Conservation (phyloP, 2,888 invertebrate species). For the Rhorus exstirpatorius region DNA sequence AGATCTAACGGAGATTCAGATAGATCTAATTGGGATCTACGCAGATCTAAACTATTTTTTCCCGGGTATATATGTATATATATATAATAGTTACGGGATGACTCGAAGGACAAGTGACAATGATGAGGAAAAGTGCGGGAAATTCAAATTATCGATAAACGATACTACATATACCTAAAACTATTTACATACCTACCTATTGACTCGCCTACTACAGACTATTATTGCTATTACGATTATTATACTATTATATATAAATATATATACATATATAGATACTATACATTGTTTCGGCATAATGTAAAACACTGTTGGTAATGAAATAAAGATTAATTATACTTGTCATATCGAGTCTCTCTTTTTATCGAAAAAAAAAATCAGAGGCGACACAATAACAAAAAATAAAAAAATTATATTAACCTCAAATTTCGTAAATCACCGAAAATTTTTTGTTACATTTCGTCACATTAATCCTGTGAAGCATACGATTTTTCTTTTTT, state of each 20-base stretch:
- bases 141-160: constrained; percentile 76
- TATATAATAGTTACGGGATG: no score
- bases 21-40: no score
- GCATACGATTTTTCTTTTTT: no score
- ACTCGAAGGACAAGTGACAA: constrained; percentile 5
- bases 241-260: constrained; percentile 73
- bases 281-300: no score
- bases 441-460: no score
- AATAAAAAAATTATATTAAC: no score
- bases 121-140: constrained; percentile 39
- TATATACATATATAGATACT: constrained; percentile 75
- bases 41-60: no score
- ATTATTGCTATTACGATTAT: constrained; percentile 81
- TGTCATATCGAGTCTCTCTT: constrained; percentile 73
- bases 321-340: constrained; percentile 83
- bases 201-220: constrained; percentile 81
- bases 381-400: constrained; percentile 7
- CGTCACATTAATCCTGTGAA: no score
- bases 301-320: constrained; percentile 83
- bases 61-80: no score
- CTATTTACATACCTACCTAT: constrained; percentile 78
- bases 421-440: no score
- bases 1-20: no score
- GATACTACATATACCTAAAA: constrained; percentile 78
- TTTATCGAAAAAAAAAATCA: no score